Percentiles rank a stretch among this genome's conserved stretches.
Conservation (phyloP, 2,888 invertebrate species). For the Cartodere bifasciata region DNA sequence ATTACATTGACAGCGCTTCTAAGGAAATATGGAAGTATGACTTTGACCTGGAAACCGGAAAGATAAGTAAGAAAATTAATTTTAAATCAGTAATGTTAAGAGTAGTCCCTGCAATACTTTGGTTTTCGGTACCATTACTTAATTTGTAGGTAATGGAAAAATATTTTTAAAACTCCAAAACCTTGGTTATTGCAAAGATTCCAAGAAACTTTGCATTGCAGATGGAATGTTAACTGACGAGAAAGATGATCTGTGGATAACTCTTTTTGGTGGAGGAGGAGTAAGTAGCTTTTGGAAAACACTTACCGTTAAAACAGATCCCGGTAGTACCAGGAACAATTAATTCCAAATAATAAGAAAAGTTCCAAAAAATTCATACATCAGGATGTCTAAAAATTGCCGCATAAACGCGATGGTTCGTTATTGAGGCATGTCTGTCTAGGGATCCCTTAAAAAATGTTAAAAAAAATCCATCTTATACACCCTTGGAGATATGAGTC, state of each 20-base stretch:
- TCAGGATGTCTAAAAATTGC: too few species aligned
- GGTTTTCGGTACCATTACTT: background rate
- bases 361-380: too few species aligned
- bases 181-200: constrained; percentile 39
- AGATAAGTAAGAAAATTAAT: constrained; percentile 23
- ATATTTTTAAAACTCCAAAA: constrained; percentile 44
- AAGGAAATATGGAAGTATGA: constrained; percentile 51
- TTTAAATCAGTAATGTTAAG: background rate
- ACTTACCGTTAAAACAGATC: too few species aligned
- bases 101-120: background rate
- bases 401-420: too few species aligned
- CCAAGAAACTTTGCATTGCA: too few species aligned
- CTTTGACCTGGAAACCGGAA: constrained; percentile 43
- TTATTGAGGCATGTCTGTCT: too few species aligned
- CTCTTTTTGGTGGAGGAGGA: constrained; percentile 44
- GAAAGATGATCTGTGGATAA: constrained; percentile 61
- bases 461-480: too few species aligned
- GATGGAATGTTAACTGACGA: constrained; percentile 66
- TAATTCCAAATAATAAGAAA: too few species aligned
- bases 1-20: constrained; percentile 58
- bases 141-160: constrained; percentile 26
- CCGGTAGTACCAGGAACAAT: too few species aligned
- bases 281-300: too few species aligned
- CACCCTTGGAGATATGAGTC: too few species aligned
- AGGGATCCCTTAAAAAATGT: too few species aligned